Evolutionary conservation across 2,888 invertebrate species (phyloP).

Genomic region (Tridacna gigas): DNA sequence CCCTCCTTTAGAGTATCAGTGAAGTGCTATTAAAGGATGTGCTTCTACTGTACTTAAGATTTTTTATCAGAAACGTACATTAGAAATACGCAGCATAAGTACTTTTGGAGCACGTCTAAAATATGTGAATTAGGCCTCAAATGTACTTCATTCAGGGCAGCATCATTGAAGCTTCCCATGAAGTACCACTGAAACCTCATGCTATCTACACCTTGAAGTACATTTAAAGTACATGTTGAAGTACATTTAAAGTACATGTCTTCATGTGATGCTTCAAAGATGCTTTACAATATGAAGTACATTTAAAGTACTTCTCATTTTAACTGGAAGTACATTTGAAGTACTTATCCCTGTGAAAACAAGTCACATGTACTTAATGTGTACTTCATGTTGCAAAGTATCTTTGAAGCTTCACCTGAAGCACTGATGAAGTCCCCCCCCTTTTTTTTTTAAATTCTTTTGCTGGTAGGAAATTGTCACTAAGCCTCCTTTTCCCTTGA

Average conservation of each 20-base stretch:
- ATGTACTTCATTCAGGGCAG: slow-evolving; percentile 11
- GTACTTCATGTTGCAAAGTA: slow-evolving; percentile 13
- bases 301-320: slow-evolving; percentile 12
- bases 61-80: slow-evolving; percentile 10
- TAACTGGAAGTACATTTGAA: slow-evolving; percentile 13
- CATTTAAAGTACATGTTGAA: slow-evolving; percentile 2
- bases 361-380: slow-evolving; percentile 1
- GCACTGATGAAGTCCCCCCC: slow-evolving; percentile 7
- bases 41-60: slow-evolving; percentile 16
- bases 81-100: slow-evolving; percentile 1
- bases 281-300: slow-evolving; percentile 13
- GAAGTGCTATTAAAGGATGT: slow-evolving; percentile 10
- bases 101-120: slow-evolving; percentile 10
- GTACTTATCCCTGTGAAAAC: slow-evolving; percentile 6
- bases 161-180: slow-evolving; percentile 11
- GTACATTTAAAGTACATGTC: neutral
- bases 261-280: slow-evolving; percentile 11
- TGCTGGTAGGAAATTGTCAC: too few relatives aligned
- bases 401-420: slow-evolving; percentile 13
- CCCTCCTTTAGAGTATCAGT: neutral
- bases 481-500: too few relatives aligned
- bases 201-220: slow-evolving; percentile 6
- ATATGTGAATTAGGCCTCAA: slow-evolving; percentile 10
- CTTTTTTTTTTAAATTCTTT: too few relatives aligned
- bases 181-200: slow-evolving; percentile 8